These are phyloP conservation scores for Heterochromis multidens DNA, from an alignment of 2,113 vertebrate genomes.

Conservation along the genomic window DNA sequence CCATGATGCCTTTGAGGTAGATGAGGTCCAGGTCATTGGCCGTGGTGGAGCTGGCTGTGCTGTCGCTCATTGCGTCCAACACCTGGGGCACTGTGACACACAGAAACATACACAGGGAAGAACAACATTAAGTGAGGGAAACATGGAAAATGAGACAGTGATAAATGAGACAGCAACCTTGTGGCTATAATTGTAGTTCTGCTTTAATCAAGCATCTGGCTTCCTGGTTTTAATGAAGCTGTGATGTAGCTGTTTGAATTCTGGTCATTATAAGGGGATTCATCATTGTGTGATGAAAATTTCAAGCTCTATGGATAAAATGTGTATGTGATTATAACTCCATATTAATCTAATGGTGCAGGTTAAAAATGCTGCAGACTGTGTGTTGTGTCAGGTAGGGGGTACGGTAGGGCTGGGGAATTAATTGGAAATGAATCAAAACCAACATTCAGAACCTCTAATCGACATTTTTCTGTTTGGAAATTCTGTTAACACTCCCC, in stretches of 20 bases:
- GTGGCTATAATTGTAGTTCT: not conserved
- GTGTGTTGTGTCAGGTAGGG: not conserved
- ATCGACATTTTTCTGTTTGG: not conserved
- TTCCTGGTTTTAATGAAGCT: not conserved
- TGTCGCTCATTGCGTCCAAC: constrained; percentile 86
- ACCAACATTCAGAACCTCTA: not conserved
- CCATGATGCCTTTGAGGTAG: constrained; percentile 96
- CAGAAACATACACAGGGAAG: not conserved
- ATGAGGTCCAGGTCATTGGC: constrained; percentile 92
- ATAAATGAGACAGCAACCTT: not conserved
- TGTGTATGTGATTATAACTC: too few relatives aligned
- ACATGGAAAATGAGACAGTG: not conserved
- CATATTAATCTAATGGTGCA: not conserved
- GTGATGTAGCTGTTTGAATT: not conserved
- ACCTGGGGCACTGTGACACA: constrained; percentile 78
- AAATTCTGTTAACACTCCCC: fast-evolving
- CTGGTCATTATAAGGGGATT: not conserved
- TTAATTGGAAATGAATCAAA: not conserved
- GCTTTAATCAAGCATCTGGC: not conserved
- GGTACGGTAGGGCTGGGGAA: not conserved
- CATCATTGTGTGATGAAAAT: too few relatives aligned
- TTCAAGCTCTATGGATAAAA: too few relatives aligned
- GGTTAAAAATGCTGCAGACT: not conserved
- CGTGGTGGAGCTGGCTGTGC: constrained; percentile 83
- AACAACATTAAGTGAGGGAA: not conserved